Evolutionary conservation across 1,140 invertebrate genomes (phyloP).

Genomic region (Lordiphosa mommai): DNA sequence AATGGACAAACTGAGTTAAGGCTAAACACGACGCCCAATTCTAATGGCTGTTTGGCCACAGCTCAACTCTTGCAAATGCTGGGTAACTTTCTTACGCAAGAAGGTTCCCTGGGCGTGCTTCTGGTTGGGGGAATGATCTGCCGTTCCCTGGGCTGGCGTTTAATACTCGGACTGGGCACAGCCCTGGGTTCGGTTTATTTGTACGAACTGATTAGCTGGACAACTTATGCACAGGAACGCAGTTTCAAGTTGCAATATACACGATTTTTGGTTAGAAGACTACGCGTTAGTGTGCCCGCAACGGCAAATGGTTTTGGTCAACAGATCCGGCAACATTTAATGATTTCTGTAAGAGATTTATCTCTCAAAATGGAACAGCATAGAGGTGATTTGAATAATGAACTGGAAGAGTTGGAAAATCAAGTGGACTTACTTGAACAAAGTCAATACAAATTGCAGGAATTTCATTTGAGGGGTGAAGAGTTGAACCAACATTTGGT

Average conservation of each 20-base stretch:
- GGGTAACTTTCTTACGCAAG: slow-evolving; percentile 84
- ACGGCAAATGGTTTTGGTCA: slow-evolving; percentile 99
- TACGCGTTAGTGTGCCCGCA: slow-evolving; percentile 92
- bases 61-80: slow-evolving; percentile 83
- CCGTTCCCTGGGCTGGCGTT: slow-evolving; percentile 97
- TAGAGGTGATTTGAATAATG: slow-evolving; percentile 1
- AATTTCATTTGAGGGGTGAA: too few species aligned
- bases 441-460: too few species aligned
- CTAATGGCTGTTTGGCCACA: slow-evolving; percentile 43
- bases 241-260: slow-evolving; percentile 98
- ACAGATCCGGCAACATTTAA: slow-evolving; percentile 83
- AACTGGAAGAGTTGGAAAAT: background rate
- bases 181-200: slow-evolving; percentile 94
- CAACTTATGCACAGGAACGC: slow-evolving; percentile 95
- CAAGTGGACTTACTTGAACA: background rate
- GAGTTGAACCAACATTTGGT: too few species aligned
- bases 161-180: slow-evolving; percentile 89
- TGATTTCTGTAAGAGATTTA: background rate
- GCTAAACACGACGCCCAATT: slow-evolving; percentile 1
- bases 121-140: slow-evolving; percentile 91
- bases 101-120: slow-evolving; percentile 90
- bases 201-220: slow-evolving; percentile 99
- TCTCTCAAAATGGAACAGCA: background rate
- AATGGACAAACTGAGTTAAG: slow-evolving; percentile 35
- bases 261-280: slow-evolving; percentile 94